phyloP scores from a whole-genome alignment of 2,888 invertebrate species.

The Euplexia lucipara region DNA sequence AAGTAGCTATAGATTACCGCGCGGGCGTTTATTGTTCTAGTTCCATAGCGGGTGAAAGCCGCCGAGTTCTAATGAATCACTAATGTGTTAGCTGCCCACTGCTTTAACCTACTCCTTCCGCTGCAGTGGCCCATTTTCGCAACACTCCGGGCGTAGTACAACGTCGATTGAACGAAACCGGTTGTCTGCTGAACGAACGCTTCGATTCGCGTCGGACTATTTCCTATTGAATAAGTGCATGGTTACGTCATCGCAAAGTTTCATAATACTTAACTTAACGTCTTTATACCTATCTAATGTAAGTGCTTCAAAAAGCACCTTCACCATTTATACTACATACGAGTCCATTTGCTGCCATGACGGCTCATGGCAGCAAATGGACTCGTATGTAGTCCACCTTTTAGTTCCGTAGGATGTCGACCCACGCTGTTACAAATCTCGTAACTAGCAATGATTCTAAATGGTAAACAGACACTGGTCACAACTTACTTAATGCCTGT shows the following conservation, averaged over 20 bases:
- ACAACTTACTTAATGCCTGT: constrained; percentile 4
- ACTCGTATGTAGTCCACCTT: too few relatives aligned
- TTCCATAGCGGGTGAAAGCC: constrained; percentile 79
- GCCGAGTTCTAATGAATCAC: constrained; percentile 78
- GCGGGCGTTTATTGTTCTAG: constrained; percentile 82
- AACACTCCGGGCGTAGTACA: constrained; percentile 70
- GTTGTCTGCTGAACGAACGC: constrained; percentile 41
- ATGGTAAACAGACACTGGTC: constrained; percentile 15
- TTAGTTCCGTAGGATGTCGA: constrained; percentile 48
- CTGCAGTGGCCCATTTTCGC: constrained; percentile 80
- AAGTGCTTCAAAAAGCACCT: too few relatives aligned
- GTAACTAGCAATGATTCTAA: constrained; percentile 27
- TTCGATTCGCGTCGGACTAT: constrained; percentile 39
- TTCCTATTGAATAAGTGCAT: constrained; percentile 43
- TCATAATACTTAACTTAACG: not conserved
- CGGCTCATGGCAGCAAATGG: too few relatives aligned
- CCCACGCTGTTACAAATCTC: constrained; percentile 40
- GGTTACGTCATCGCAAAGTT: constrained; percentile 30
- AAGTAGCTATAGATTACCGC: constrained; percentile 60
- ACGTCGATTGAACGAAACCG: constrained; percentile 52
- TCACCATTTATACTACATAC: too few relatives aligned
- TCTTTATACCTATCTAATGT: not conserved
- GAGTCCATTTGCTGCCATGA: constrained; percentile 3
- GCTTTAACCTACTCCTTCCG: constrained; percentile 79
- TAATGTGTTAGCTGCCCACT: constrained; percentile 81